Conservation (phyloP, 2,113 vertebrate species). For the cattle (Bos taurus) region DNA sequence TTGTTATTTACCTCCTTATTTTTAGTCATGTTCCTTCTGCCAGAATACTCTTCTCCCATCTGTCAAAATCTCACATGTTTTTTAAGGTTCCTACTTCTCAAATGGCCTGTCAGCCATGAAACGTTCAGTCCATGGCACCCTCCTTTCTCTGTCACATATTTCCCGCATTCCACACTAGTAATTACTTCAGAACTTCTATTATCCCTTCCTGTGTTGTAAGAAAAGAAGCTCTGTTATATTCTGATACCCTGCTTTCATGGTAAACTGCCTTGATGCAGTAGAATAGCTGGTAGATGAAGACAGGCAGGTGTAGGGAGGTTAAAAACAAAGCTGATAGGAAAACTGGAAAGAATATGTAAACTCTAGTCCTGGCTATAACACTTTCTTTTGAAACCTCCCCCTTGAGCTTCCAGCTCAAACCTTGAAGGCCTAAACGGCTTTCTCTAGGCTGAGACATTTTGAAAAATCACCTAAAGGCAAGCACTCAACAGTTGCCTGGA, state of each 20-base stretch:
- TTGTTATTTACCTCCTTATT: background rate
- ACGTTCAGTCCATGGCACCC: background rate
- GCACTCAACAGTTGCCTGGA: background rate
- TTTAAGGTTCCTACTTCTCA: background rate
- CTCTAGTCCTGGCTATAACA: background rate
- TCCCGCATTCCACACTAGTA: background rate
- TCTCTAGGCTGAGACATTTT: background rate
- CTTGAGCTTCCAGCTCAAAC: background rate
- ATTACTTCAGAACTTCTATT: background rate
- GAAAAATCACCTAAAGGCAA: background rate
- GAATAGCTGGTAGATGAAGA: background rate
- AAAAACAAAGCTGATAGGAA: background rate
- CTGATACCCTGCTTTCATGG: background rate
- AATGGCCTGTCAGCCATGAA: background rate
- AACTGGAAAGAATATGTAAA: background rate
- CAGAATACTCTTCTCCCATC: background rate
- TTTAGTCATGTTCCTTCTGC: background rate
- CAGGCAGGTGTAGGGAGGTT: background rate
- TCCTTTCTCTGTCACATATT: background rate
- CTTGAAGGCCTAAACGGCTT: background rate
- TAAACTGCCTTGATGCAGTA: background rate
- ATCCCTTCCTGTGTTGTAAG: background rate
- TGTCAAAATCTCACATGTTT: background rate
- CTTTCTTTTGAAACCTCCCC: background rate
- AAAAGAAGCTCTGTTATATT: background rate